Evolutionary conservation across 2,113 vertebrate genomes (phyloP).

Genomic region (Cyrtonyx montezumae): DNA sequence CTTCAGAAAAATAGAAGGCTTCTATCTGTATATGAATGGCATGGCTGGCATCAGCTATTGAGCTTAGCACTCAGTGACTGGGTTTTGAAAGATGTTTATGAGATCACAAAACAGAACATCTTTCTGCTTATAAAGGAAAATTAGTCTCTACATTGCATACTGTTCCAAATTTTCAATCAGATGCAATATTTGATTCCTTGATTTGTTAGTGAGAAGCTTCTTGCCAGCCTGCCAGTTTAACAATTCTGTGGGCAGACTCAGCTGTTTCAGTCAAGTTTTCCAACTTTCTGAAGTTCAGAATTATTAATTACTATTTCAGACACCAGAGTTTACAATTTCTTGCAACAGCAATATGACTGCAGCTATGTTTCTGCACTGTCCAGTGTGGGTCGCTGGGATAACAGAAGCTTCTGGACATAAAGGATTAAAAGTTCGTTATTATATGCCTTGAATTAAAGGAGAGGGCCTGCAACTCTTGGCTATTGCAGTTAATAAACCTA

Average conservation of each 20-base stretch:
- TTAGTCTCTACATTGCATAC: background rate
- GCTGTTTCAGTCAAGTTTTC: background rate
- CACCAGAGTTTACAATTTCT: background rate
- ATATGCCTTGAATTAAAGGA: background rate
- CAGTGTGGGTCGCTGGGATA: background rate
- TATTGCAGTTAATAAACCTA: background rate
- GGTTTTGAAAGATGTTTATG: background rate
- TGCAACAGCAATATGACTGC: background rate
- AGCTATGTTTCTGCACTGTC: background rate
- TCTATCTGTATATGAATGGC: background rate
- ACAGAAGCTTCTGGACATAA: background rate
- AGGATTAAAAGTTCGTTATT: background rate
- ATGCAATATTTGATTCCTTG: background rate
- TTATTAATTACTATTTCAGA: background rate
- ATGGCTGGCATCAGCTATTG: background rate
- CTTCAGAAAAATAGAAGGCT: background rate
- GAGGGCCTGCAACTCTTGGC: background rate
- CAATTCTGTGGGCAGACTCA: background rate
- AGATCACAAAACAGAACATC: background rate
- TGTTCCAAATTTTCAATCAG: background rate
- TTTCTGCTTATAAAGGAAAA: background rate
- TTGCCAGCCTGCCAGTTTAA: background rate
- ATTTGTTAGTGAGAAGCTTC: background rate
- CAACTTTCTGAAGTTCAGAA: background rate
- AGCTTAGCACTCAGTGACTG: background rate